Evolutionary conservation across 1,140 invertebrate species (phyloP), one percentile per base, ranked within the genome.

Genomic region (Oryzaephilus surinamensis): DNA sequence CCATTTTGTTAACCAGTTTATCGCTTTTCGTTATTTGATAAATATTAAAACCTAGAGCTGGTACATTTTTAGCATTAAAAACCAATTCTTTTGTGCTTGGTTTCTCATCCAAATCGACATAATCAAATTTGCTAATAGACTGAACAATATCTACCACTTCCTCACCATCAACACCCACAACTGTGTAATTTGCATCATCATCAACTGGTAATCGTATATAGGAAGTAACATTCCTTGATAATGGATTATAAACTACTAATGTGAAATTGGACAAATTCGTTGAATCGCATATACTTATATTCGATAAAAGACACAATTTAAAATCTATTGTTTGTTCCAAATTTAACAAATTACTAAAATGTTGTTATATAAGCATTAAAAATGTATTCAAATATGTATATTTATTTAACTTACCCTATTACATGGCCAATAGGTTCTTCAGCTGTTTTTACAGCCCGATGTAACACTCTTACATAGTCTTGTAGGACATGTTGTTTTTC

Each of bases 221-320:
- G 28, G 72, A 64, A 8, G 69, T 65, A 0, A 82, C 66, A 21
- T 66, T 57, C 17, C 75, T 70, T 28, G 77, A 79, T 5, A 84
- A 48, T 1, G 89, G 84, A 63, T 97, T 97, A 57, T 88, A 86
- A 2, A 89, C 50, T 0, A 78, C 75, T 0, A 87, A 65, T 2
- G 77, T 55, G 53, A 85, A 79, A 38, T 72, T 59, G 35, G 71
- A 15, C 5, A 30, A 30, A 18, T 30, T 30, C 5, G 24, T 21
- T 10, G 36, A 23, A 7, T 40, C 21, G 35, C 77, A 79, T 0
- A 61, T 47, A 48, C 74, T 78, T 1, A 77, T 71, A 32, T 80
- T 90, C 1, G 79, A 50, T 23, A 47, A 29, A n/a, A 45, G 29
- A 32, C 49, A 51, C 5, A 41, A 38, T 16, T 37, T 15, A 3